Base-by-base conservation (phyloP, 2,113 vertebrate genomes). In the Telmatochromis brichardi region DNA sequence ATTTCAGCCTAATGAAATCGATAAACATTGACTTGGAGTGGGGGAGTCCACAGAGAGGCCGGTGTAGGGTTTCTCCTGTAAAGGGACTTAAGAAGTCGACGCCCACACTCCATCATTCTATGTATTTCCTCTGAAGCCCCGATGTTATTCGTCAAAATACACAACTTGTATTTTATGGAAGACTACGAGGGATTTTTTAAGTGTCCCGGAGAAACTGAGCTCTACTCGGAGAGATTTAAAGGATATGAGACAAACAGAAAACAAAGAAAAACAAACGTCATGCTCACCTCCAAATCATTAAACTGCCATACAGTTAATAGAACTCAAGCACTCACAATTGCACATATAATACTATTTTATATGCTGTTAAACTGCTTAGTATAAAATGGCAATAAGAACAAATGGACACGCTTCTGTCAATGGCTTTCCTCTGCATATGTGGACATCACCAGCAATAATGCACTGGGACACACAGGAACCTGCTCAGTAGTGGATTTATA, bases 1-100 rank as follows among this genome's bases (percentile, higher is more conserved):
- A 90, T 90, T 90, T 88, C 54, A 90, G 85, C 84, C 5, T 92
- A 93, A 93, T 94, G 83, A 92, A 94, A 94, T 95, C 93, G 55
- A 94, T 95, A 68, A 47, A 21, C 51, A 87, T 93, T 87, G 91
- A 93, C 88, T 82, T 87, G 5, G 21, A 37, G 50, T 33, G 76
- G 50, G 42, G 79, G n/a, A 73, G 54, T 87, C 73, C 81, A 83
- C 63, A 58, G 57, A 89, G 81, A 73, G 82, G 37, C 40, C 6
- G 58, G 58, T 87, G 31, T 86, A 37, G 37, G 80, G 86, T 92
- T 93, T 91, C 87, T 85, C 80, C 51, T 19, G 55, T 47, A 55
- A 89, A 90, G 60, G 12, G 73, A 14, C 73, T 9, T 51, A 40
- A 85, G 26, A 90, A 54, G 37, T 31, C 9, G 40, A 84, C 53